Percentiles rank a stretch among this genome's conserved stretches.
These are phyloP conservation scores for Brenthis daphne DNA, from an alignment of 2,888 invertebrate genomes.

Conservation along the genomic window DNA sequence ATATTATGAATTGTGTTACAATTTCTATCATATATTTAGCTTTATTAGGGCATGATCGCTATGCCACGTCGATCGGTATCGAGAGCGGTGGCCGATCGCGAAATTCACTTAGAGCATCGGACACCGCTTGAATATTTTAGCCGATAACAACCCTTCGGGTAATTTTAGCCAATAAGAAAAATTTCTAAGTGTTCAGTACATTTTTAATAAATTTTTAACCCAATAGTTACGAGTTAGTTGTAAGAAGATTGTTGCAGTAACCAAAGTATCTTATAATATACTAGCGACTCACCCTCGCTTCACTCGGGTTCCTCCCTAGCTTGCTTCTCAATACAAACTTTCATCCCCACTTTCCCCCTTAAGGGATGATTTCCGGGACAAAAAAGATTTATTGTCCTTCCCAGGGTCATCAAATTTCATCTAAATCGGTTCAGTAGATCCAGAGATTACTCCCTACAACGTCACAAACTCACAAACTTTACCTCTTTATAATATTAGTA, in stretches of 20 bases:
- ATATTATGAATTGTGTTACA: neutral
- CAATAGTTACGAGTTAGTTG: neutral
- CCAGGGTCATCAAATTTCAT: too few relatives aligned
- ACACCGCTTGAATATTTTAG: slow-evolving; percentile 78
- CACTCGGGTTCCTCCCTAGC: too few relatives aligned
- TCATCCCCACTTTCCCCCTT: too few relatives aligned
- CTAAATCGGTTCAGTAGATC: too few relatives aligned
- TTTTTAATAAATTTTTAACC: neutral
- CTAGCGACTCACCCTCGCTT: too few relatives aligned
- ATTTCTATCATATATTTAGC: slow-evolving; percentile 19
- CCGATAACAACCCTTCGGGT: slow-evolving; percentile 78
- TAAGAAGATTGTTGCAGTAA: neutral
- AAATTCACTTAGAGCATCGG: slow-evolving; percentile 79
- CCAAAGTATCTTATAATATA: neutral
- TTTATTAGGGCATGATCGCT: slow-evolving; percentile 38
- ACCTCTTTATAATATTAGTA: too few relatives aligned
- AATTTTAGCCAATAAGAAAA: slow-evolving; percentile 73
- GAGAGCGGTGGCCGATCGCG: slow-evolving; percentile 65
- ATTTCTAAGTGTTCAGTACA: slow-evolving; percentile 38
- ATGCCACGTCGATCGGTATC: slow-evolving; percentile 47
- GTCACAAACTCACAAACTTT: too few relatives aligned
- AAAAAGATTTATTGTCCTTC: too few relatives aligned
- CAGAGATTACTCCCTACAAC: too few relatives aligned
- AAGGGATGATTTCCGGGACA: too few relatives aligned
- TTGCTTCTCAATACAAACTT: too few relatives aligned